Evolutionary conservation across 1,140 invertebrate species (phyloP).

Genomic region (Penaeus indicus): DNA sequence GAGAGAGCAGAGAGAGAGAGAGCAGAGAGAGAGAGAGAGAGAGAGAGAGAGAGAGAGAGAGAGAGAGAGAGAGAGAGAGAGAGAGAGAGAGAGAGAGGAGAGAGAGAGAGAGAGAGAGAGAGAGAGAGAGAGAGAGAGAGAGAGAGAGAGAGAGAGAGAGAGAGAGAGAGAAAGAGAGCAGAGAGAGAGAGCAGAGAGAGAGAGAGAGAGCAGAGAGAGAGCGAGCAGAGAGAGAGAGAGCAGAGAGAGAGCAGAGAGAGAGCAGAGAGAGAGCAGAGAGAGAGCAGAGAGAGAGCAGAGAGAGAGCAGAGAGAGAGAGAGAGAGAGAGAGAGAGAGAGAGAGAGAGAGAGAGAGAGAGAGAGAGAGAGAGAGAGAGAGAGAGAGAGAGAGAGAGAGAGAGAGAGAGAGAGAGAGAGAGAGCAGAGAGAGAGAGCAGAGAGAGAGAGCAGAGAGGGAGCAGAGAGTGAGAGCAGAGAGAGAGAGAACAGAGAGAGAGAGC

Average conservation of each 20-base stretch:
- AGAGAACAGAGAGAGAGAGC: no score
- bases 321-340: no score
- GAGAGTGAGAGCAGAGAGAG: not conserved
- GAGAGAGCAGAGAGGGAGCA: not conserved
- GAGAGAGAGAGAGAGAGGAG: no score
- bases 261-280: not conserved
- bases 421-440: not conserved
- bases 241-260: not conserved
- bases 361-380: not conserved
- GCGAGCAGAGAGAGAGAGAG: no score
- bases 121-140: no score
- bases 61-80: no score
- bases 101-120: not conserved
- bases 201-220: no score
- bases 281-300: not conserved
- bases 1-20: not conserved
- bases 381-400: not conserved
- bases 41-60: not conserved
- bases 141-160: no score
- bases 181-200: no score
- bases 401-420: not conserved
- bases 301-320: no score
- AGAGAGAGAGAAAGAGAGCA: no score
- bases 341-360: not conserved
- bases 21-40: not conserved